Conservation (phyloP, 2,888 invertebrate species). For the Diaperis boleti region DNA sequence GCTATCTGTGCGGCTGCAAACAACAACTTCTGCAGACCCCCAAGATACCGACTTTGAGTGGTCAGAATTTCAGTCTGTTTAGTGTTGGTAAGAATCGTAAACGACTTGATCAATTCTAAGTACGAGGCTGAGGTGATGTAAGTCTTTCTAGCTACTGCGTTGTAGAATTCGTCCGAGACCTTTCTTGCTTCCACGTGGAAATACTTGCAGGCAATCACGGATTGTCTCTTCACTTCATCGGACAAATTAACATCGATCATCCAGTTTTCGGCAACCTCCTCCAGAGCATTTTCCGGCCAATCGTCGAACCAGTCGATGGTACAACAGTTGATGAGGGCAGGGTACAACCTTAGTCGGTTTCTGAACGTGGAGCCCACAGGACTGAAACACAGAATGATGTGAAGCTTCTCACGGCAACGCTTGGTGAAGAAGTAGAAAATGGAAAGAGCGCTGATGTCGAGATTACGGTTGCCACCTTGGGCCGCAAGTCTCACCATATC, state of each 20-base stretch:
- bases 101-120: conserved; percentile 83
- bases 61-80: conserved; percentile 80
- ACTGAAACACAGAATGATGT: conserved; percentile 87
- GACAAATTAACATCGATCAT: conserved; percentile 82
- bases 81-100: conserved; percentile 76
- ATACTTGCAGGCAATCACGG: conserved; percentile 85
- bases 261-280: conserved; percentile 82
- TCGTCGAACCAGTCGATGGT: conserved; percentile 92
- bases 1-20: conserved; percentile 84
- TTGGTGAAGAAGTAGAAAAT: conserved; percentile 81
- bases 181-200: conserved; percentile 85
- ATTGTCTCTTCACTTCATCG: conserved; percentile 74
- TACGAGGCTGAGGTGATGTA: conserved; percentile 91
- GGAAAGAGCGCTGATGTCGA: conserved; percentile 84
- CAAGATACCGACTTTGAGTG: conserved; percentile 83
- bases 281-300: conserved; percentile 91
- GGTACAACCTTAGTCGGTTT: conserved; percentile 80
- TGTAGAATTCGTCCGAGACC: conserved; percentile 74
- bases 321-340: conserved; percentile 88
- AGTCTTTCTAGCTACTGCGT: conserved; percentile 76
- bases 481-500: conserved; percentile 80
- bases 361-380: conserved; percentile 88
- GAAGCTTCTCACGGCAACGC: conserved; percentile 83
- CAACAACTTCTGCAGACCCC: conserved; percentile 87
- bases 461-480: conserved; percentile 81